phyloP scores from a whole-genome alignment of 1,140 invertebrate genomes.

The Atta colombica region DNA sequence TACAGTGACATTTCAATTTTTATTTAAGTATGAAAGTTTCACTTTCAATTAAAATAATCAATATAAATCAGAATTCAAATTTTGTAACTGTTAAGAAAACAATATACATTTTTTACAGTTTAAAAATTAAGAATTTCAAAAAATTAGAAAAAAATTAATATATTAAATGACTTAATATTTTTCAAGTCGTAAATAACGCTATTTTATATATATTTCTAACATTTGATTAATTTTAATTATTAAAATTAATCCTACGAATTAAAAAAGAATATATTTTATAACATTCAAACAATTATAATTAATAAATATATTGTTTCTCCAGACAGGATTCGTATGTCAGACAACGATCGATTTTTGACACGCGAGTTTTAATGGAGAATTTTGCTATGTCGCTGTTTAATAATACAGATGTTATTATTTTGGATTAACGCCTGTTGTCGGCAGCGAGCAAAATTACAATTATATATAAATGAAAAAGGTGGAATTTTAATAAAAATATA shows the following conservation, averaged over 20 bases:
- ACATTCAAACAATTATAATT: too few species aligned
- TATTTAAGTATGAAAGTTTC: neutral
- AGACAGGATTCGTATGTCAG: slow-evolving; percentile 82
- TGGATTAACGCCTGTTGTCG: slow-evolving; percentile 73
- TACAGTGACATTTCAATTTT: neutral
- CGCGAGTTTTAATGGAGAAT: slow-evolving; percentile 83
- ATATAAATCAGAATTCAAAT: neutral
- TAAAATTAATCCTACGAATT: neutral
- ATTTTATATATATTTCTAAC: neutral
- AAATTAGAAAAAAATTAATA: neutral
- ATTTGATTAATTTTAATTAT: too few species aligned
- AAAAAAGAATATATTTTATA: too few species aligned
- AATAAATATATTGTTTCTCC: slow-evolving; percentile 76
- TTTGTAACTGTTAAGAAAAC: neutral
- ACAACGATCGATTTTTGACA: slow-evolving; percentile 75
- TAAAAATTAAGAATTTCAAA: neutral
- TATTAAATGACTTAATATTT: neutral
- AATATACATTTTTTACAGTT: neutral
- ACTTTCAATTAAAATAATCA: slow-evolving; percentile 11
- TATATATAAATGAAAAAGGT: too few species aligned
- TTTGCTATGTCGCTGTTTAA: slow-evolving; percentile 79
- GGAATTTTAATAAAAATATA: too few species aligned
- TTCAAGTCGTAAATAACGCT: neutral
- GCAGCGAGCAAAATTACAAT: slow-evolving; percentile 73
- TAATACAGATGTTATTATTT: slow-evolving; percentile 67